Evolutionary conservation across 2,888 invertebrate genomes (phyloP).

Genomic region (Galerucella pusilla): DNA sequence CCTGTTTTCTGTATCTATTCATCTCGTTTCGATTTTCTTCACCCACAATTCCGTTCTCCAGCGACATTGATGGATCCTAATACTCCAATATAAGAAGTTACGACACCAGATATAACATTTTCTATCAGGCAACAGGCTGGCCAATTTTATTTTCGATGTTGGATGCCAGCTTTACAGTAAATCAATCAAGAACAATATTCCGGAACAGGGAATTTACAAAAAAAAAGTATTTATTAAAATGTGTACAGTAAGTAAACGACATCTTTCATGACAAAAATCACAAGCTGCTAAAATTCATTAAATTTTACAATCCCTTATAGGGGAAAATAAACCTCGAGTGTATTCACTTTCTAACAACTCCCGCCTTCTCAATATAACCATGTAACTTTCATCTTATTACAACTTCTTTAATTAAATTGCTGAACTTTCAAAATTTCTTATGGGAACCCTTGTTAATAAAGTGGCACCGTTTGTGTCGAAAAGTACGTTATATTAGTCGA

Average conservation of each 20-base stretch:
- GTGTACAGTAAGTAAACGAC: no score
- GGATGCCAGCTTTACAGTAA: background rate
- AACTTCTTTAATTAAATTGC: background rate
- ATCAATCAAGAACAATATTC: no score
- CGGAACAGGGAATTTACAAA: no score
- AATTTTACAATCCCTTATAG: background rate
- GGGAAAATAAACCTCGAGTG: background rate
- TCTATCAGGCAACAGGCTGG: conserved; percentile 11
- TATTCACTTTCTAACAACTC: background rate
- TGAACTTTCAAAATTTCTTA: conserved; percentile 8
- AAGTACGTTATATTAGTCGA: conserved; percentile 17
- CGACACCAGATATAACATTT: conserved; percentile 27
- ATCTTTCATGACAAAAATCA: no score
- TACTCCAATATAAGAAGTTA: conserved; percentile 28
- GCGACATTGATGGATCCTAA: conserved; percentile 26
- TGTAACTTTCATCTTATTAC: background rate
- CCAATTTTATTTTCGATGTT: conserved; percentile 3
- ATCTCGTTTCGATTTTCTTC: conserved; percentile 14
- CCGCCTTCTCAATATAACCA: background rate
- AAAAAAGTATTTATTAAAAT: no score
- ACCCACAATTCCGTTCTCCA: conserved; percentile 4
- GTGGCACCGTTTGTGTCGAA: conserved; percentile 1
- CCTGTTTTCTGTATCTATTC: conserved; percentile 26
- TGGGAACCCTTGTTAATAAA: conserved; percentile 3
- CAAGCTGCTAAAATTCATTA: background rate